Evolutionary conservation across 2,113 vertebrate genomes (phyloP), one percentile per base, ranked within the genome.

Genomic region (Hystrix cristata): DNA sequence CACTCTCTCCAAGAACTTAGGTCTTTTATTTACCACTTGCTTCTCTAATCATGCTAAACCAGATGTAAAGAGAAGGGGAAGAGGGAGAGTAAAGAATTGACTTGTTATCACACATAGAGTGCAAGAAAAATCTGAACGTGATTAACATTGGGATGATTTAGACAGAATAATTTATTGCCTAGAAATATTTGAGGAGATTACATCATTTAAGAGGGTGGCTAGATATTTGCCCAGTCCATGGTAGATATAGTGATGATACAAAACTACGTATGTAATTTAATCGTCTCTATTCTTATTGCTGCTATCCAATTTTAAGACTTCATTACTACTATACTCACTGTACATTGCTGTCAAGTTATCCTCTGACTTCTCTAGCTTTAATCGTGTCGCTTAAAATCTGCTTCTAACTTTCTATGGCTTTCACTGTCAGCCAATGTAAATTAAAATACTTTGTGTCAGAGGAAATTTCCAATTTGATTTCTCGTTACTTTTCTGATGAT

Each of bases 401-500:
- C 29, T 92, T 43, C 60, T 90, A 91, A 84, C 79, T 95, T 89
- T 29, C 14, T 72, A 14, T 79, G n/a, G 46, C 21, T 79, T 14
- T 29, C 46, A 59, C 72, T 85, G 31, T 65, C 55, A 18, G 46
- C 23, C 4, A 71, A 25, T 84, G 9, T 90, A 62, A 95, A 64
- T 86, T 93, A 38, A 74, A 74, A 2, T 86, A 51, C 29, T 89
- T 90, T 93, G 31, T 64, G 57, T 79, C 80, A 55, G 57, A 93
- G 72, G 15, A 8, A 31, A 80, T 62, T 95, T 95, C 64, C n/a
- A 90, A 59, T 67, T 79, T 95, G n/a, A 92, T 25, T 86, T 92
- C 71, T 59, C n/a, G 34, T 95, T 92, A 81, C 16, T 29, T 90
- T 86, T 81, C 59, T 81, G 85, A 64, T 89, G 25, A 81, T 76